phyloP scores from a whole-genome alignment of 2,888 invertebrate species.

The Phrixothrix hirtus region DNA sequence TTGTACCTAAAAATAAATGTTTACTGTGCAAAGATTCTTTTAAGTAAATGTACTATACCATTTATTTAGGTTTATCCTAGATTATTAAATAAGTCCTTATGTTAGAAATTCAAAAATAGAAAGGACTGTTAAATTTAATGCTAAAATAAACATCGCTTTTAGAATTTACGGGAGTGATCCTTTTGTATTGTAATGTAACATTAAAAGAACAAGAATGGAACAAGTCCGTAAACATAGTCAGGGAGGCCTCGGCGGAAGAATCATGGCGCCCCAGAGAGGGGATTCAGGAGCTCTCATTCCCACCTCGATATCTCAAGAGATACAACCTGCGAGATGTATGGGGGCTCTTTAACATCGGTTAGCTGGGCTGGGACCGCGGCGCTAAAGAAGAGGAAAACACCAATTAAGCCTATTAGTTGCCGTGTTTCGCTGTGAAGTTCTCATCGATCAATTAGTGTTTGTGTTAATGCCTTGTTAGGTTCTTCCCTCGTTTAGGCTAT shows the following conservation, averaged over 20 bases:
- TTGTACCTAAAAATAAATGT: not conserved
- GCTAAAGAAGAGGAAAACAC: slow-evolving; percentile 46
- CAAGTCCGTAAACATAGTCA: slow-evolving; percentile 53
- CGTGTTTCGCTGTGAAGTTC: slow-evolving; percentile 36
- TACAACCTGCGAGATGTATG: slow-evolving; percentile 52
- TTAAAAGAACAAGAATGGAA: slow-evolving; percentile 55
- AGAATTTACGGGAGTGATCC: slow-evolving; percentile 49
- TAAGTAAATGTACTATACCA: too few species aligned
- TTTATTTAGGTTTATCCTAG: too few species aligned
- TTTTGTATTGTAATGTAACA: slow-evolving; percentile 55
- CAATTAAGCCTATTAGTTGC: slow-evolving; percentile 48
- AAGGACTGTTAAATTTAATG: slow-evolving; percentile 40
- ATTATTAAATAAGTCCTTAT: too few species aligned
- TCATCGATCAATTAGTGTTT: slow-evolving; percentile 37
- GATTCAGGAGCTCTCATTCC: slow-evolving; percentile 51
- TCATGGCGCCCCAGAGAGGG: slow-evolving; percentile 56
- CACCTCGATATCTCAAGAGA: slow-evolving; percentile 51
- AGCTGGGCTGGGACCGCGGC: slow-evolving; percentile 41
- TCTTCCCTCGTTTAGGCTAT: slow-evolving; percentile 23
- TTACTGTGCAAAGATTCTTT: too few species aligned
- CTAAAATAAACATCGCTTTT: slow-evolving; percentile 51
- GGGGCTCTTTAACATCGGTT: slow-evolving; percentile 56
- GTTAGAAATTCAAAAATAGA: slow-evolving; percentile 11
- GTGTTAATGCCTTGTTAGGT: slow-evolving; percentile 29
- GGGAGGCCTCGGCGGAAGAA: slow-evolving; percentile 53